A percentile compares a stretch with the other conserved stretches of the same genome.
These are phyloP conservation scores for Anhinga rufa DNA, from an alignment of 2,113 vertebrate genomes.

Conservation along the genomic window DNA sequence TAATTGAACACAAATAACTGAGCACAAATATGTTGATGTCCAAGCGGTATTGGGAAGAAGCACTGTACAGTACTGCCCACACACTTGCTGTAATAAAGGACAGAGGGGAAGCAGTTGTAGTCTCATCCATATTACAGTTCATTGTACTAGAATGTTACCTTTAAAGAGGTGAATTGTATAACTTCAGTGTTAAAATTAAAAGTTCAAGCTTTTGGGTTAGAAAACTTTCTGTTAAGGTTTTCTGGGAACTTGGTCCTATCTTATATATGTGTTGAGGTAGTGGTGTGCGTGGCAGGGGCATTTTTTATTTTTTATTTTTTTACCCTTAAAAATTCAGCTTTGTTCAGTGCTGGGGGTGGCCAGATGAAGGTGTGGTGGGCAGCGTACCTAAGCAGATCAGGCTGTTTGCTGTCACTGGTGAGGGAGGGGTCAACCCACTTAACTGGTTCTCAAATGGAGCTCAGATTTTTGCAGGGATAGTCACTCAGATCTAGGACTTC, in stretches of 20 bases:
- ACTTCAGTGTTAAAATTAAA: not conserved
- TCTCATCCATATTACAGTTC: not conserved
- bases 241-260: not conserved
- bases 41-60: not conserved
- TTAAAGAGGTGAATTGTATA: not conserved
- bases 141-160: not conserved
- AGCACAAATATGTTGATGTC: not conserved
- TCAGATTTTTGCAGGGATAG: too few relatives aligned
- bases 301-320: not conserved
- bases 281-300: too few relatives aligned
- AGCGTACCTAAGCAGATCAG: not conserved
- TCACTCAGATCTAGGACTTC: too few relatives aligned
- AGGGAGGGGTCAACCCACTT: too few relatives aligned
- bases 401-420: not conserved
- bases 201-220: not conserved
- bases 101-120: not conserved
- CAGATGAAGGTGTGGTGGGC: not conserved
- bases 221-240: not conserved
- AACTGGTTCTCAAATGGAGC: too few relatives aligned
- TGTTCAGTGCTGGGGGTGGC: not conserved
- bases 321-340: not conserved
- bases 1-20: too few relatives aligned
- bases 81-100: not conserved
- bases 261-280: not conserved
- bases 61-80: not conserved